Conservation (phyloP, 2,797 vertebrate genomes). For the Scarus forsteni region DNA sequence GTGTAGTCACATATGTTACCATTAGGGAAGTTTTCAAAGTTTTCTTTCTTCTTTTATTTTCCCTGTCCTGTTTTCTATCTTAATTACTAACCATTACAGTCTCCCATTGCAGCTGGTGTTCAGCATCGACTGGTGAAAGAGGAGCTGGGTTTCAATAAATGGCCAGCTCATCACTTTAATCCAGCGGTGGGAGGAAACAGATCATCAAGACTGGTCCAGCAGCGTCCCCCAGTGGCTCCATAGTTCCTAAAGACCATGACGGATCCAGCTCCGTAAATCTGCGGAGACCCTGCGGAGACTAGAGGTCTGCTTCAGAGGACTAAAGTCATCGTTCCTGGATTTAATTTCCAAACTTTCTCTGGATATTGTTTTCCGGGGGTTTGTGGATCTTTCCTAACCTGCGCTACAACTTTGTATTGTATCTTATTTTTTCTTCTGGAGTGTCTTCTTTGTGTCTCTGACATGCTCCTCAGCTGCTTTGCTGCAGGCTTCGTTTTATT, state of each 20-base stretch:
- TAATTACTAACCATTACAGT: too few species aligned
- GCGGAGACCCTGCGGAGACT: constrained; percentile 14
- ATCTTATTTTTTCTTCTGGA: not conserved
- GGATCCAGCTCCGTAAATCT: constrained; percentile 3
- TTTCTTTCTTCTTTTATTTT: too few species aligned
- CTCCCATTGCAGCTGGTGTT: too few species aligned
- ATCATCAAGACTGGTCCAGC: not conserved
- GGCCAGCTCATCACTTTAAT: constrained; percentile 17
- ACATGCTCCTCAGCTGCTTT: constrained; percentile 58
- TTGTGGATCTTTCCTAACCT: not conserved
- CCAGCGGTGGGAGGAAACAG: constrained; percentile 36
- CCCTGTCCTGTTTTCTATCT: too few species aligned
- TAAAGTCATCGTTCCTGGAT: not conserved
- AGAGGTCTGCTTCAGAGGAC: not conserved
- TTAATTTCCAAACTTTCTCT: not conserved
- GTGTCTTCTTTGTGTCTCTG: constrained; percentile 22
- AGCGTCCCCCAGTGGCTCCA: constrained; percentile 58
- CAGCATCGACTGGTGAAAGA: too few species aligned
- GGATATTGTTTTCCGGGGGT: constrained; percentile 1
- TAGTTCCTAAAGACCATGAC: constrained; percentile 2
- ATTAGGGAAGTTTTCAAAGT: too few species aligned
- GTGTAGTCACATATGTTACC: too few species aligned
- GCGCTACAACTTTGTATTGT: too few species aligned
- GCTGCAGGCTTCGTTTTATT: constrained; percentile 61
- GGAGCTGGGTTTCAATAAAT: constrained; percentile 11